phyloP scores from a whole-genome alignment of 2,113 vertebrate species.

The Clarias macrocephalus region DNA sequence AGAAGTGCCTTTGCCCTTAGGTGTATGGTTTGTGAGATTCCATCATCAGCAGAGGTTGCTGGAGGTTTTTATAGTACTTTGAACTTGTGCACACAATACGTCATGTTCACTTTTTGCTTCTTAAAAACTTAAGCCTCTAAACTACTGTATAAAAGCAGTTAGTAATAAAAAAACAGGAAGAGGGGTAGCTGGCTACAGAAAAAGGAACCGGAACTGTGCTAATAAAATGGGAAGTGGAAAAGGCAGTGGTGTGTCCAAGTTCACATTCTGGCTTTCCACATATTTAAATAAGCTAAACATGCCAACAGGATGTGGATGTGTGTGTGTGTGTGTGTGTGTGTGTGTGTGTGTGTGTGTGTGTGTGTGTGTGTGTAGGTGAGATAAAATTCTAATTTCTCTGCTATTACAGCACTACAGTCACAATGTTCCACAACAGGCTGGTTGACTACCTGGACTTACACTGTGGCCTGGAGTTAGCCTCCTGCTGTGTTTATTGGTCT shows the following conservation, averaged over 20 bases:
- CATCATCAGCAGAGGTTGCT: neutral
- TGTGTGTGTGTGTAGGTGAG: neutral
- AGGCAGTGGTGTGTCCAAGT: neutral
- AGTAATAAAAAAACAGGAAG: slow-evolving; percentile 8
- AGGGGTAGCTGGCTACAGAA: neutral
- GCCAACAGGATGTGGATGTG: neutral
- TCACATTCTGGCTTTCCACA: neutral
- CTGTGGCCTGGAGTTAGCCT: slow-evolving; percentile 9
- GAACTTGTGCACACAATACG: neutral
- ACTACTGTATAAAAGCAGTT: neutral
- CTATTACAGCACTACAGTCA: neutral
- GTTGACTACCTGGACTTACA: slow-evolving; percentile 39
- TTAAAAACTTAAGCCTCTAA: neutral
- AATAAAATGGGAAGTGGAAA: slow-evolving; percentile 1
- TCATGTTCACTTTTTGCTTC: neutral
- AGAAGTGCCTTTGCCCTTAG: neutral
- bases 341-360: neutral
- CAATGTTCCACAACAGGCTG: neutral
- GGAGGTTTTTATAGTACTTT: neutral
- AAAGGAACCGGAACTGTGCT: neutral
- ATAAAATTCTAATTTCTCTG: neutral
- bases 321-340: neutral
- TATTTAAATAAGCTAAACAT: neutral
- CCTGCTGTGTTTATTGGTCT: slow-evolving; percentile 67
- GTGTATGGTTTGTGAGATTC: neutral